Percentiles rank a stretch among this genome's conserved stretches.
Conservation (phyloP, 1,140 invertebrate genomes). For the Drosophila obscura region DNA sequence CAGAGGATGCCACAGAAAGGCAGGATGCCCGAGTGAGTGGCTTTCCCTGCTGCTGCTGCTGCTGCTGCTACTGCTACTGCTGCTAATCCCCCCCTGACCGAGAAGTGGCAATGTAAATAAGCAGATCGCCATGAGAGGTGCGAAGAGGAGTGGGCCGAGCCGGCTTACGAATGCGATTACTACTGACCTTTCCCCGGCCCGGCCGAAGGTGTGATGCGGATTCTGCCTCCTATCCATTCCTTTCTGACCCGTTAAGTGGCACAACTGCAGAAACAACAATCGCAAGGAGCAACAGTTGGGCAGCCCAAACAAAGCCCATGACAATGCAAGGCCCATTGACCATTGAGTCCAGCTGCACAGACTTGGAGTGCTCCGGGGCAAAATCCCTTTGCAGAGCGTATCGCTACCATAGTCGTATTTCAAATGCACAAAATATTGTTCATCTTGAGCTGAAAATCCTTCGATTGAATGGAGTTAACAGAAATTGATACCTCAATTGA, state of each 20-base stretch:
- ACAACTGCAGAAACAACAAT: conserved; percentile 30
- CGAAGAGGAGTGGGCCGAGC: conserved; percentile 20
- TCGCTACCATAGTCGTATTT: too few species aligned
- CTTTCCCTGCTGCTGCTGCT: not conserved
- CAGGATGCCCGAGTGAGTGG: not conserved
- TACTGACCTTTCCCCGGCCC: conserved; percentile 33
- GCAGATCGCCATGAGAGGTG: conserved; percentile 20
- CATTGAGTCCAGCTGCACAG: conserved; percentile 11
- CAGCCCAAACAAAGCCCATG: conserved; percentile 39
- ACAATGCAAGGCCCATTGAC: conserved; percentile 4
- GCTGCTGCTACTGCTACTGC: too few species aligned
- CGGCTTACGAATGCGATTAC: conserved; percentile 45
- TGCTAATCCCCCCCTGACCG: conserved; percentile 16
- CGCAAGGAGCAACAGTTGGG: conserved; percentile 46
- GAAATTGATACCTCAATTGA: too few species aligned
- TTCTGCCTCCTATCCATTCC: not conserved
- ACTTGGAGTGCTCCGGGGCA: not conserved
- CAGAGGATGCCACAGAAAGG: conserved; percentile 17
- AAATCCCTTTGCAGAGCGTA: not conserved
- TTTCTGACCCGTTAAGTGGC: conserved; percentile 21
- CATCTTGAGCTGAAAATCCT: too few species aligned
- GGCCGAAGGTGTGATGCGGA: conserved; percentile 34
- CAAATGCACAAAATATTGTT: too few species aligned
- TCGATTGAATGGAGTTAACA: too few species aligned
- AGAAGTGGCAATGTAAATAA: conserved; percentile 50